Percentiles rank a stretch among this genome's conserved stretches.
Conservation (phyloP, 2,888 invertebrate species). For the Clistopyga incitator region DNA sequence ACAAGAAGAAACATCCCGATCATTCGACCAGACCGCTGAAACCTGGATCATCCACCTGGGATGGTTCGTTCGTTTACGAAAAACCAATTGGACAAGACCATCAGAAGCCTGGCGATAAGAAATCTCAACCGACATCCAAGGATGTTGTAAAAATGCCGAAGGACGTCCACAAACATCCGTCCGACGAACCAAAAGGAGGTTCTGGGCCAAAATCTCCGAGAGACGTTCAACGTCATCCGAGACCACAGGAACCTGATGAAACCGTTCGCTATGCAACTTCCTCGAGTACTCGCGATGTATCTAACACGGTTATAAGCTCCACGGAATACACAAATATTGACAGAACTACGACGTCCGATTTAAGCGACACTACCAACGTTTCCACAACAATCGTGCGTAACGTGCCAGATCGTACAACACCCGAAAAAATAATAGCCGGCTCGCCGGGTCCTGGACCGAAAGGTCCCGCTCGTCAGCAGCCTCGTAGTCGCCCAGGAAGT, state of each 20-base stretch:
- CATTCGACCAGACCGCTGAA: slow-evolving; percentile 71
- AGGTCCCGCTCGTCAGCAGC: slow-evolving; percentile 26
- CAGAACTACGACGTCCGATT: slow-evolving; percentile 63
- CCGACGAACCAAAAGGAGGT: slow-evolving; percentile 62
- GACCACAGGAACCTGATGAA: slow-evolving; percentile 44
- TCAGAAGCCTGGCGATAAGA: slow-evolving; percentile 56
- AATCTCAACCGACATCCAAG: slow-evolving; percentile 45
- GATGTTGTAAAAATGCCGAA: slow-evolving; percentile 40
- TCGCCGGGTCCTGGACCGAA: slow-evolving; percentile 48
- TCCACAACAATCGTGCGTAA: slow-evolving; percentile 61
- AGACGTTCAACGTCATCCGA: slow-evolving; percentile 28
- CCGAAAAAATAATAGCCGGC: slow-evolving; percentile 40
- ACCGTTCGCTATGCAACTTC: slow-evolving; percentile 46
- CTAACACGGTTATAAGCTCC: slow-evolving; percentile 55
- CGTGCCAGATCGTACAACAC: slow-evolving; percentile 41
- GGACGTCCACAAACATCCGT: slow-evolving; percentile 24
- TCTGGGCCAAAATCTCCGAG: slow-evolving; percentile 50
- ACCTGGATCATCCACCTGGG: slow-evolving; percentile 77
- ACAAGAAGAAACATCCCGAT: slow-evolving; percentile 65
- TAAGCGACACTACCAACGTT: slow-evolving; percentile 66
- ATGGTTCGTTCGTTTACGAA: slow-evolving; percentile 76
- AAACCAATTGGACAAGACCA: slow-evolving; percentile 68
- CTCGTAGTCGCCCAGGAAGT: slow-evolving; percentile 53
- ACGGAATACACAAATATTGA: slow-evolving; percentile 66
- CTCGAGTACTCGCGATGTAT: slow-evolving; percentile 43